phyloP scores from a whole-genome alignment of 2,113 vertebrate species.

The Calidris pugnax region DNA sequence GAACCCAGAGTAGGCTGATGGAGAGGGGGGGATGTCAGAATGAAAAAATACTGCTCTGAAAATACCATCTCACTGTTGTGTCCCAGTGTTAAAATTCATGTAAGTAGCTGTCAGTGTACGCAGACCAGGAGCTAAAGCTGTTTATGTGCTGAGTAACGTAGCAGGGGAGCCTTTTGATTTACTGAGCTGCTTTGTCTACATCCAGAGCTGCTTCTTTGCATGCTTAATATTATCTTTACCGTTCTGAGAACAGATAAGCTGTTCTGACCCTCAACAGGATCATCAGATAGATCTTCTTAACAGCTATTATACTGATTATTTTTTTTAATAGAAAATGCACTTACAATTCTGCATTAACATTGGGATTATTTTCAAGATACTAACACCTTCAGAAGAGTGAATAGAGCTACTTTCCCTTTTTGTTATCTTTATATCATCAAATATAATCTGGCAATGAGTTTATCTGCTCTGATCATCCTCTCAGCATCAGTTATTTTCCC shows the following conservation, averaged over 20 bases:
- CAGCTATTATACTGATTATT: constrained; percentile 56
- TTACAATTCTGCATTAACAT: constrained; percentile 34
- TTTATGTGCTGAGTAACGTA: constrained; percentile 7
- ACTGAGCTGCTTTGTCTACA: constrained; percentile 35
- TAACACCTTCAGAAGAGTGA: constrained; percentile 12
- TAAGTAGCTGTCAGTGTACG: constrained; percentile 11
- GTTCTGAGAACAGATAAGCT: constrained; percentile 66
- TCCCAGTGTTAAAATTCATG: constrained; percentile 6
- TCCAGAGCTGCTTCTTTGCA: constrained; percentile 20
- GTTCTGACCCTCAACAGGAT: constrained; percentile 61
- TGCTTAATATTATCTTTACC: constrained; percentile 60
- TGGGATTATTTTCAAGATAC: constrained; percentile 39
- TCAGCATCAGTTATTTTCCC: neutral
- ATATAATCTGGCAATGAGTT: neutral
- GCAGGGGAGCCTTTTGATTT: constrained; percentile 46
- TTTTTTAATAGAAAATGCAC: constrained; percentile 13
- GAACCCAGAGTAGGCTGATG: neutral
- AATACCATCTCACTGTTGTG: neutral
- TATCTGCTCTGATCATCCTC: neutral
- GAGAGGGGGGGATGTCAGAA: neutral
- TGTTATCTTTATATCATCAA: neutral
- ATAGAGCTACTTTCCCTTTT: neutral
- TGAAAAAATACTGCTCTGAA: neutral
- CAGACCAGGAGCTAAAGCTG: neutral
- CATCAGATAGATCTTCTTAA: constrained; percentile 68